Percentiles rank a stretch among this genome's conserved stretches.
phyloP scores from a whole-genome alignment of 1,140 invertebrate genomes.

The Phortica variegata region DNA sequence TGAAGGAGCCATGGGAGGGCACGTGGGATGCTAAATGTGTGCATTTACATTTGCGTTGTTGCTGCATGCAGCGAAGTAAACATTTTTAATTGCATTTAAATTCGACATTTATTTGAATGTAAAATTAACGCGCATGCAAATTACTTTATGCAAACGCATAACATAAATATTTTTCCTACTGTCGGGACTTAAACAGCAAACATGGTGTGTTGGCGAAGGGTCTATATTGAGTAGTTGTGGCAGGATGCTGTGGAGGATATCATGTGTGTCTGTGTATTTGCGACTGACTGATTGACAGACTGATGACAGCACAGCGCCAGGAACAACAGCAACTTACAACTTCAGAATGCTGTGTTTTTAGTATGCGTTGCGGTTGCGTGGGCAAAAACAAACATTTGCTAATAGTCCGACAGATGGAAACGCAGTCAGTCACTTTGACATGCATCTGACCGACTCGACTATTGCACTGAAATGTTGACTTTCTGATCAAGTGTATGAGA shows the following conservation, averaged over 20 bases:
- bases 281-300: background rate
- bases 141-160: conserved; percentile 31
- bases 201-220: conserved; percentile 11
- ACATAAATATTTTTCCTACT: background rate
- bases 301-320: background rate
- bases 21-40: too few species aligned
- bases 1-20: too few species aligned
- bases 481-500: too few species aligned
- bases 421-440: too few species aligned
- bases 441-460: too few species aligned
- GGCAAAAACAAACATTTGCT: conserved; percentile 17
- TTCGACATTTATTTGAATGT: conserved; percentile 56
- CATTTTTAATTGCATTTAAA: conserved; percentile 57
- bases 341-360: conserved; percentile 27
- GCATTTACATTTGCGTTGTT: too few species aligned
- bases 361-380: conserved; percentile 33
- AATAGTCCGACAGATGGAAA: too few species aligned
- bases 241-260: background rate
- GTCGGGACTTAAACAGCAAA: conserved; percentile 1
- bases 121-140: conserved; percentile 54
- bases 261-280: background rate
- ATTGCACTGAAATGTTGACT: too few species aligned
- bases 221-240: conserved; percentile 5
- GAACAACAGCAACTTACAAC: background rate
- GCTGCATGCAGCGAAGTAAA: conserved; percentile 46